These are phyloP conservation scores for Conopomorpha cramerella DNA, from an alignment of 1,140 invertebrate species.

Conservation along the genomic window DNA sequence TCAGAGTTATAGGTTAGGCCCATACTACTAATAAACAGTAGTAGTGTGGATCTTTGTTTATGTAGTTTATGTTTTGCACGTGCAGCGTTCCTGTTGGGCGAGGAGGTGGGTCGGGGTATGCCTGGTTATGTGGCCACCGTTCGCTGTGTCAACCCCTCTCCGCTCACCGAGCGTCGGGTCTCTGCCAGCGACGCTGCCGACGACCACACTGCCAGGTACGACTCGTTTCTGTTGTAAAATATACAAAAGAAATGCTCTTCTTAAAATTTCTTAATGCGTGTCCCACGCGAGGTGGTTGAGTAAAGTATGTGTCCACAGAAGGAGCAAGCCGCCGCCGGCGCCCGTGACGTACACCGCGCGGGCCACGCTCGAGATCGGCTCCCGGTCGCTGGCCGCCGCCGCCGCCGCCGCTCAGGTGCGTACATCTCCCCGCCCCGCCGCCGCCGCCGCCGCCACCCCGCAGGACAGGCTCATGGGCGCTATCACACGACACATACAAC, in stretches of 20 bases:
- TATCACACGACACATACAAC: too few relatives aligned
- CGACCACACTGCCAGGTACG: too few relatives aligned
- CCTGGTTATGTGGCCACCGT: slow-evolving; percentile 50
- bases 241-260: too few relatives aligned
- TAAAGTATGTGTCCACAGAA: slow-evolving; percentile 34
- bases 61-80: too few relatives aligned
- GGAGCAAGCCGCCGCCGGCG: slow-evolving; percentile 37
- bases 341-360: slow-evolving; percentile 62
- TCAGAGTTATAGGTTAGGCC: too few relatives aligned
- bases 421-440: slow-evolving; percentile 15
- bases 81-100: slow-evolving; percentile 35
- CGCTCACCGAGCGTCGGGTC: slow-evolving; percentile 43
- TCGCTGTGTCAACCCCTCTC: slow-evolving; percentile 53
- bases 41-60: too few relatives aligned
- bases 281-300: too few relatives aligned
- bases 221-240: too few relatives aligned
- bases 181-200: slow-evolving; percentile 39
- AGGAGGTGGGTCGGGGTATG: slow-evolving; percentile 32
- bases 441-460: neutral
- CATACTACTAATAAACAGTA: too few relatives aligned
- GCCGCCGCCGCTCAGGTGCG: slow-evolving; percentile 54
- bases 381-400: slow-evolving; percentile 54
- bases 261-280: slow-evolving; percentile 4
- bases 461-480: too few relatives aligned
- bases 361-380: slow-evolving; percentile 59